phyloP scores from a whole-genome alignment of 1,140 invertebrate genomes.

The Paraescarpia echinospica region DNA sequence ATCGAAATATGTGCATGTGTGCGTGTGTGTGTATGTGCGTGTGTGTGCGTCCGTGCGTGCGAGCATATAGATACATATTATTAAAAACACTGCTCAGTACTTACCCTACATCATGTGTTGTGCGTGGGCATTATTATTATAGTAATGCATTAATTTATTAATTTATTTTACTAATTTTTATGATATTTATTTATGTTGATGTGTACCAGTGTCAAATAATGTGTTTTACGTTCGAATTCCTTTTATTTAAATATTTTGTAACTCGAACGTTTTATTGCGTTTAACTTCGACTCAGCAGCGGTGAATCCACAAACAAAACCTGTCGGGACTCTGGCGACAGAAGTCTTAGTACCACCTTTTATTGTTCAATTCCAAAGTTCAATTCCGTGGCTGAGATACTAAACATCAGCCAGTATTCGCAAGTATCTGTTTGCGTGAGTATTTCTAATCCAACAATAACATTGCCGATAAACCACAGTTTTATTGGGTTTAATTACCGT shows the following conservation, averaged over 20 bases:
- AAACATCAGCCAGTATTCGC: neutral
- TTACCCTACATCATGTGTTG: no score
- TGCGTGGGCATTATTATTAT: no score
- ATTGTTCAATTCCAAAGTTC: neutral
- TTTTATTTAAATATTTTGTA: neutral
- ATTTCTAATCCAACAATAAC: neutral
- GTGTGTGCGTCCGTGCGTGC: slow-evolving; percentile 9
- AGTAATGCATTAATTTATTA: no score
- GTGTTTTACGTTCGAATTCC: no score
- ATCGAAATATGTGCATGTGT: neutral
- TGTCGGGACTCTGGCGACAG: neutral
- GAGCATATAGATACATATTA: no score
- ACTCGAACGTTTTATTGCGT: neutral
- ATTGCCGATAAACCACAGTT: neutral
- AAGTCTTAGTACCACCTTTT: neutral
- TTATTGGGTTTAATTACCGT: neutral
- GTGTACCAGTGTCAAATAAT: neutral
- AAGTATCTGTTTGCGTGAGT: neutral
- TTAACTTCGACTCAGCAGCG: neutral
- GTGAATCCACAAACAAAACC: neutral
- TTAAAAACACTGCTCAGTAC: no score
- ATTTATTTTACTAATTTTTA: neutral
- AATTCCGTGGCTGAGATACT: neutral
- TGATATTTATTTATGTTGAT: neutral
- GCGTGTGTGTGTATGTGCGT: neutral